Percentiles rank a stretch among this genome's conserved stretches.
Conservation (phyloP, 2,888 invertebrate genomes). For the Lysandra bellargus region DNA sequence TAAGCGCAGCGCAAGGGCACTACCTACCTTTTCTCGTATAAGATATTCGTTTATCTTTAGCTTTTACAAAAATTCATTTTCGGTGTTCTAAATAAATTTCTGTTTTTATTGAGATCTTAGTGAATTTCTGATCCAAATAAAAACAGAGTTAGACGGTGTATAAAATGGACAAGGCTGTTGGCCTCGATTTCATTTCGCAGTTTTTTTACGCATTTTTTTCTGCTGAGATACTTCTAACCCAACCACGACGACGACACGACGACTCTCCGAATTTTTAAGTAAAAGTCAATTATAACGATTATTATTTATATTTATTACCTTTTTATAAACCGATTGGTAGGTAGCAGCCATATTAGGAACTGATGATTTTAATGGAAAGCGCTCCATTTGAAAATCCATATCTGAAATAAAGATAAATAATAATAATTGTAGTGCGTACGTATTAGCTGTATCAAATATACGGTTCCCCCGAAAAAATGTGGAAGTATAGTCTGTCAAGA, state of each 20-base stretch:
- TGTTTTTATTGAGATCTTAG: too few species aligned
- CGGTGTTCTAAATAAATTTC: neutral
- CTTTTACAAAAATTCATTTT: neutral
- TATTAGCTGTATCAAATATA: too few species aligned
- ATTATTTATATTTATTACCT: conserved; percentile 53
- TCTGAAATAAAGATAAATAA: conserved; percentile 44
- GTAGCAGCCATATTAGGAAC: conserved; percentile 62
- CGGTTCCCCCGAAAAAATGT: too few species aligned
- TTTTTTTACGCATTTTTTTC: neutral
- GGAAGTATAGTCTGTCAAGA: too few species aligned
- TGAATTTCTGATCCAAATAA: too few species aligned
- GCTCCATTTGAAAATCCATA: conserved; percentile 56
- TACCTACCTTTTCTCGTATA: too few species aligned
- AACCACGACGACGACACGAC: neutral
- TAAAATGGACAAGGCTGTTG: neutral
- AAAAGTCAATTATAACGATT: neutral
- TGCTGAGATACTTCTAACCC: neutral
- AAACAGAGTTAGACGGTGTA: too few species aligned
- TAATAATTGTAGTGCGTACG: too few species aligned
- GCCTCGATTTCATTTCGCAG: neutral
- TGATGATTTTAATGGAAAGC: conserved; percentile 71
- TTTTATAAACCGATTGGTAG: conserved; percentile 74
- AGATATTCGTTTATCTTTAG: too few species aligned
- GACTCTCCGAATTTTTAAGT: neutral
- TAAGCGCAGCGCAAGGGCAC: too few species aligned